Evolutionary conservation across 2,888 invertebrate genomes (phyloP).

Genomic region (Dastarcus helophoroides): DNA sequence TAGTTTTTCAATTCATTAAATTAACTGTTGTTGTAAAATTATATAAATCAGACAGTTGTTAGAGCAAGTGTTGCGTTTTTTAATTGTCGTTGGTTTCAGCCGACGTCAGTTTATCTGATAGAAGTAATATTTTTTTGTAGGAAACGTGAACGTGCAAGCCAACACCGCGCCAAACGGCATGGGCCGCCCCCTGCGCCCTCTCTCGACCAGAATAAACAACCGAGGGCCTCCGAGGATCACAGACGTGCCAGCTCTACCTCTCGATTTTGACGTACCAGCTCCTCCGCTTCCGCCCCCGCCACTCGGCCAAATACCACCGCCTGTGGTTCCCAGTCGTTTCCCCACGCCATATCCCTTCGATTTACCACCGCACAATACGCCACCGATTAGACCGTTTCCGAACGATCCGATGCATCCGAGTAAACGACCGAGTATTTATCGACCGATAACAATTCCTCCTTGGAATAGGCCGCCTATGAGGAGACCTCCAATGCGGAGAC

Average conservation of each 20-base stretch:
- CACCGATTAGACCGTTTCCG: slow-evolving; percentile 41
- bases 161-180: slow-evolving; percentile 51
- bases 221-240: slow-evolving; percentile 79
- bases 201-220: slow-evolving; percentile 74
- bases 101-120: no score
- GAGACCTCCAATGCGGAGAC: slow-evolving; percentile 31
- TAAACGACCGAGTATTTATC: slow-evolving; percentile 41
- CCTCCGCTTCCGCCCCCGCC: slow-evolving; percentile 39
- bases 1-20: no score
- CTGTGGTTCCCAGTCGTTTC: slow-evolving; percentile 41
- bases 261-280: slow-evolving; percentile 51
- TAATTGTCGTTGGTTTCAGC: no score
- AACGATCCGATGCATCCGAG: slow-evolving; percentile 62
- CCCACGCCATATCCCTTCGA: slow-evolving; percentile 69
- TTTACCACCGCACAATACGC: slow-evolving; percentile 47
- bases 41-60: no score
- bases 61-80: no score
- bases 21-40: no score
- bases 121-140: no score
- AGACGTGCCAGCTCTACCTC: slow-evolving; percentile 58
- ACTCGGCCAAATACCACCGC: slow-evolving; percentile 38
- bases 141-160: slow-evolving; percentile 76
- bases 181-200: slow-evolving; percentile 54
- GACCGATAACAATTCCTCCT: slow-evolving; percentile 48
- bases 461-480: slow-evolving; percentile 36